These are phyloP conservation scores for Leptopilina drosophilae DNA, from an alignment of 2,888 invertebrate species.

Conservation along the genomic window DNA sequence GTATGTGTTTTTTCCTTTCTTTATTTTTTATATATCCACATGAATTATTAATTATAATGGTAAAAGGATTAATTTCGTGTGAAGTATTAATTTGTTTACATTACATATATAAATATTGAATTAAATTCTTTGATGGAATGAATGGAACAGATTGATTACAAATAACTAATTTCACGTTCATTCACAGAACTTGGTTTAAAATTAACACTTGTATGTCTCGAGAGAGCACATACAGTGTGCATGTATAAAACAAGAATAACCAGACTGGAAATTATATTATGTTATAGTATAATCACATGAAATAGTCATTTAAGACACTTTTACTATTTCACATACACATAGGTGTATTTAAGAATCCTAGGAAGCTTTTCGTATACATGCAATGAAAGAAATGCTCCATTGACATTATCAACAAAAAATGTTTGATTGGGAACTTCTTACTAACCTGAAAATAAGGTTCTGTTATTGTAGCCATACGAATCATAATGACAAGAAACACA, in stretches of 20 bases:
- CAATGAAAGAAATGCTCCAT: no score
- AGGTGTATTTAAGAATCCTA: not conserved
- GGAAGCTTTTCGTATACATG: not conserved
- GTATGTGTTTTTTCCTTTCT: not conserved
- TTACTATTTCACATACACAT: not conserved
- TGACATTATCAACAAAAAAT: no score
- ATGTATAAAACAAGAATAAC: slow-evolving; percentile 8
- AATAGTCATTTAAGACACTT: not conserved
- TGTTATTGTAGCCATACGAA: no score
- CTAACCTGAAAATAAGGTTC: no score
- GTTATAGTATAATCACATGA: not conserved
- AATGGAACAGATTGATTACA: slow-evolving; percentile 12
- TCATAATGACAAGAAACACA: no score
- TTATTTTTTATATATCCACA: not conserved
- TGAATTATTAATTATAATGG: not conserved
- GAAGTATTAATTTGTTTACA: not conserved
- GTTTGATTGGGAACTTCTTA: no score
- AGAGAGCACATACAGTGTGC: not conserved
- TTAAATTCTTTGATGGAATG: not conserved
- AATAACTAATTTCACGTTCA: slow-evolving; percentile 6
- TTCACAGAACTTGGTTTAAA: not conserved
- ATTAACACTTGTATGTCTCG: not conserved
- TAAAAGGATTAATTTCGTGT: not conserved
- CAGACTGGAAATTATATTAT: slow-evolving; percentile 3
- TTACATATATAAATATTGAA: not conserved